Percentiles rank a stretch among this genome's conserved stretches.
These are phyloP conservation scores for Etia nguti DNA, from an alignment of 2,113 vertebrate genomes.

Conservation along the genomic window DNA sequence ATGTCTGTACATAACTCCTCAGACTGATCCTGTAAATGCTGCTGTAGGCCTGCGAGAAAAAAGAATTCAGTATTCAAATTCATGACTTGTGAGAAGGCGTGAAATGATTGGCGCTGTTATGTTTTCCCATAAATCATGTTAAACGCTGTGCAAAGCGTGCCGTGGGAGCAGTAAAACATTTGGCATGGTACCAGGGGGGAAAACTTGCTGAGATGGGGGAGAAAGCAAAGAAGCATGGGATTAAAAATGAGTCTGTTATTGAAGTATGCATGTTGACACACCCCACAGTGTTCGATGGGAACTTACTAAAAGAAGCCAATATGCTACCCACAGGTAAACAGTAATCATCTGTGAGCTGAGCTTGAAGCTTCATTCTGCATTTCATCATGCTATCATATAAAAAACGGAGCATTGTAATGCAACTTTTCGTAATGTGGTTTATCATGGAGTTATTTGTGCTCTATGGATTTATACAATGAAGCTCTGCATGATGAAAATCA, in stretches of 20 bases:
- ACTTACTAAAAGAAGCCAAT: not conserved
- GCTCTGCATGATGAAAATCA: not conserved
- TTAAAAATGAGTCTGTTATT: not conserved
- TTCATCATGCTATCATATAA: not conserved
- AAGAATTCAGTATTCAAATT: not conserved
- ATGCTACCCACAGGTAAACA: not conserved
- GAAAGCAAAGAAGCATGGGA: not conserved
- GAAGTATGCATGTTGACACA: not conserved
- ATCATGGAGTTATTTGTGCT: not conserved
- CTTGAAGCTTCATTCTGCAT: not conserved
- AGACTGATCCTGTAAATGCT: not conserved
- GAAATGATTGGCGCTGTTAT: slow-evolving; percentile 8
- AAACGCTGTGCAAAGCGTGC: not conserved
- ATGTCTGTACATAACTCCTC: not conserved
- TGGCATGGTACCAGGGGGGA: not conserved
- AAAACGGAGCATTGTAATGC: not conserved
- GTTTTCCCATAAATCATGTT: slow-evolving; percentile 15
- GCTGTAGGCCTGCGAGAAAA: not conserved
- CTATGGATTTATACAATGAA: not conserved
- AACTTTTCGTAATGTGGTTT: not conserved
- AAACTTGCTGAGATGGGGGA: not conserved
- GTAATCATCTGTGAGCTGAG: not conserved
- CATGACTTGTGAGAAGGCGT: not conserved
- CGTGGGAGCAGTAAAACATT: slow-evolving; percentile 5
- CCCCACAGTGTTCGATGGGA: not conserved